These are phyloP conservation scores for Theocolax elegans DNA, from an alignment of 1,140 invertebrate species.

Conservation along the genomic window DNA sequence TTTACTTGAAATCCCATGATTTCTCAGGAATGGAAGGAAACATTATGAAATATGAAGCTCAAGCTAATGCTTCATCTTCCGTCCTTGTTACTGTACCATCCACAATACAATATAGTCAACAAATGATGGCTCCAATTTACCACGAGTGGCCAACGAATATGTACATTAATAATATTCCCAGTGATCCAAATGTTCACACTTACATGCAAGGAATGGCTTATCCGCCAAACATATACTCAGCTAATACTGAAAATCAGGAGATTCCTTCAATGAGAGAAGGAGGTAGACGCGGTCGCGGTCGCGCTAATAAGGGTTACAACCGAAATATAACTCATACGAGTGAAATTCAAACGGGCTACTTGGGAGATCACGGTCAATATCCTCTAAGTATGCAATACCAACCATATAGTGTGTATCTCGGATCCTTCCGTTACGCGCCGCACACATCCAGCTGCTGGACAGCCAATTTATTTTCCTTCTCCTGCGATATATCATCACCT, in stretches of 20 bases:
- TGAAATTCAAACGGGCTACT: constrained; percentile 54
- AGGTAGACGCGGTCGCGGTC: constrained; percentile 50
- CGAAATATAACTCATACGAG: constrained; percentile 51
- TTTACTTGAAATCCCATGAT: background rate
- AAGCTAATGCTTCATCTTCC: constrained; percentile 23
- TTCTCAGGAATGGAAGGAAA: constrained; percentile 39
- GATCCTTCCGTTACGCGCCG: constrained; percentile 48
- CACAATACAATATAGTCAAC: constrained; percentile 43
- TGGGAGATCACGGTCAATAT: constrained; percentile 49
- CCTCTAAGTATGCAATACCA: constrained; percentile 44
- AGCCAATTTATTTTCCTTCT: constrained; percentile 48
- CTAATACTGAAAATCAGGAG: constrained; percentile 49
- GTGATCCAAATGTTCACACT: constrained; percentile 47
- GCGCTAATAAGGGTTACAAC: constrained; percentile 50
- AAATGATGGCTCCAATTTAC: constrained; percentile 48
- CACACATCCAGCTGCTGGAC: constrained; percentile 49
- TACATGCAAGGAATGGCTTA: constrained; percentile 47
- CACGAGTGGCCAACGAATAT: constrained; percentile 49
- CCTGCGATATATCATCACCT: constrained; percentile 44
- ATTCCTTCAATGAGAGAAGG: constrained; percentile 47
- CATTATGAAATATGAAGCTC: constrained; percentile 35
- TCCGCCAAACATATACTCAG: constrained; percentile 44
- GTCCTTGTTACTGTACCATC: constrained; percentile 46
- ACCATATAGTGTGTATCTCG: constrained; percentile 42
- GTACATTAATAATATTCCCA: constrained; percentile 47